Evolutionary conservation across 2,113 vertebrate genomes (phyloP).

Genomic region (Natator depressus): DNA sequence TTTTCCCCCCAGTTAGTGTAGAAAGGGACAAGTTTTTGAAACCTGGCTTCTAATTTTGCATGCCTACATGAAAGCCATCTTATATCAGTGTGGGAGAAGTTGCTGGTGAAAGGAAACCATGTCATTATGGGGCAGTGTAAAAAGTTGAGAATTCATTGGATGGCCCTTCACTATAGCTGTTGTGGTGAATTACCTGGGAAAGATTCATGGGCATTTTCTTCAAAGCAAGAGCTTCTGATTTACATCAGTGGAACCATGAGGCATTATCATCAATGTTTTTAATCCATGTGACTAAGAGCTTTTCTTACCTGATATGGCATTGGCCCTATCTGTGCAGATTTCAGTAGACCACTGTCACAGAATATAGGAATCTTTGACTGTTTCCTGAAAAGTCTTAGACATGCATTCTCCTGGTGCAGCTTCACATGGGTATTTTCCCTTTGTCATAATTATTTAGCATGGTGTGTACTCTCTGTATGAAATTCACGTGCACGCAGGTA

Average conservation of each 20-base stretch:
- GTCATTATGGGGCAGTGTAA: no score
- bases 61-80: not conserved
- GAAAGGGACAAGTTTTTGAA: not conserved
- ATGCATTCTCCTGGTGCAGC: not conserved
- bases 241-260: not conserved
- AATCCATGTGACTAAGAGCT: not conserved
- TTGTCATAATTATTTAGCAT: accelerated
- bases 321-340: no score
- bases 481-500: no score
- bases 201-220: not conserved
- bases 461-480: no score
- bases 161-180: not conserved
- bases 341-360: no score
- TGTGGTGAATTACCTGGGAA: not conserved
- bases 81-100: not conserved
- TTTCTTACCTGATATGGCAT: no score
- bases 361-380: not conserved
- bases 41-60: not conserved
- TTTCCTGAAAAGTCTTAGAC: not conserved
- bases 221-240: not conserved
- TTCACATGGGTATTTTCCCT: accelerated
- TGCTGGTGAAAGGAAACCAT: not conserved
- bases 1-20: not conserved
- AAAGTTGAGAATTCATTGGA: not conserved
- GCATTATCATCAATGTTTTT: accelerated